These are phyloP conservation scores for Galleria mellonella DNA, from an alignment of 1,140 invertebrate species.

Conservation along the genomic window DNA sequence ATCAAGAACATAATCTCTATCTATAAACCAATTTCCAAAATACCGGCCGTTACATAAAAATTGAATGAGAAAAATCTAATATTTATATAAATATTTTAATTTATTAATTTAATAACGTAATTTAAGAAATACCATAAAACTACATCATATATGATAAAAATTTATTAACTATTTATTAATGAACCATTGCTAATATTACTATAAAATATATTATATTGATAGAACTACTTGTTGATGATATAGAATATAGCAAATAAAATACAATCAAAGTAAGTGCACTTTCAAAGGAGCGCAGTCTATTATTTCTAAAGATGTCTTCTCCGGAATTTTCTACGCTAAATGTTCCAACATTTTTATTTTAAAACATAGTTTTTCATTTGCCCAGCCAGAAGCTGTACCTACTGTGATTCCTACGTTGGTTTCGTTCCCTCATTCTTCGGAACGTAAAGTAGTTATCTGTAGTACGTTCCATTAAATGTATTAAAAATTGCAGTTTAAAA, in stretches of 20 bases:
- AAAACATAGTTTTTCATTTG: conserved; percentile 12
- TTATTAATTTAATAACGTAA: too few relatives aligned
- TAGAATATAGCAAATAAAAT: conserved; percentile 20
- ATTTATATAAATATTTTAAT: too few relatives aligned
- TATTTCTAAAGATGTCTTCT: conserved; percentile 22
- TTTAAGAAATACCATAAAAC: too few relatives aligned
- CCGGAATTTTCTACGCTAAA: conserved; percentile 14
- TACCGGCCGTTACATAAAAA: too few relatives aligned
- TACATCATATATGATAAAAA: too few relatives aligned
- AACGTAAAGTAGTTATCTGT: conserved; percentile 4
- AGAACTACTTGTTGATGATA: background rate
- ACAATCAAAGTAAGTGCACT: conserved; percentile 33
- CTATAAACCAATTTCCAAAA: too few relatives aligned
- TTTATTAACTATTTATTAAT: too few relatives aligned
- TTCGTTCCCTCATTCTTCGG: background rate
- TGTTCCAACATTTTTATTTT: conserved; percentile 17
- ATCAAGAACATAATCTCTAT: too few relatives aligned
- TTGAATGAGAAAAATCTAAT: too few relatives aligned
- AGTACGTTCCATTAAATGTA: conserved; percentile 11
- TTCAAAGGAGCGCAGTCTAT: conserved; percentile 14
- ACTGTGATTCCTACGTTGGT: conserved; percentile 1
- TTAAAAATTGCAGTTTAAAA: background rate
- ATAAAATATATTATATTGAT: too few relatives aligned
- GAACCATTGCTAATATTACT: too few relatives aligned
- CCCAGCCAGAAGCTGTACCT: background rate